Percentiles rank a stretch among this genome's conserved stretches.
Conservation (phyloP, 1,140 invertebrate species). For the Anoplolepis gracilipes region DNA sequence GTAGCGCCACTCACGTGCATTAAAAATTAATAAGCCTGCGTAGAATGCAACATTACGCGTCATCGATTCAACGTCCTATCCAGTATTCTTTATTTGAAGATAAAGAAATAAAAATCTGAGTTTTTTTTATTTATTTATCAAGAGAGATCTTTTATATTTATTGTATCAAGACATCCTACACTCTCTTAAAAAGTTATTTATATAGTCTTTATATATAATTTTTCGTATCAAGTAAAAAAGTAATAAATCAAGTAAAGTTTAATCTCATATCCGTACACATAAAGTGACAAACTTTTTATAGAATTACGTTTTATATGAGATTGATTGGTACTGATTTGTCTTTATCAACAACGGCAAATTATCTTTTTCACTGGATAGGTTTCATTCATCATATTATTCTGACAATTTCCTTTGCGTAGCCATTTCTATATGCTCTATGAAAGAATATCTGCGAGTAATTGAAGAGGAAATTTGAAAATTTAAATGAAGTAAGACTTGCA, state of each 20-base stretch:
- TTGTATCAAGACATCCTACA: background rate
- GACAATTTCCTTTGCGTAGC: background rate
- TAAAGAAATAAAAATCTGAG: background rate
- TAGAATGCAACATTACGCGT: constrained; percentile 9
- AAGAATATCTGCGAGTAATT: background rate
- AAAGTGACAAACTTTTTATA: background rate
- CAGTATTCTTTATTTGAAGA: background rate
- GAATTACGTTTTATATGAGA: background rate
- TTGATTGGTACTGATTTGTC: constrained; percentile 3
- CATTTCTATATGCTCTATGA: background rate
- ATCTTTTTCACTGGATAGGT: constrained; percentile 45
- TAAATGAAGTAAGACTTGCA: background rate
- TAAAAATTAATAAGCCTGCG: constrained; percentile 66
- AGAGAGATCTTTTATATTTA: background rate
- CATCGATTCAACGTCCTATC: constrained; percentile 14
- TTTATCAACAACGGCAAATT: constrained; percentile 42
- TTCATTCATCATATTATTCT: constrained; percentile 4
- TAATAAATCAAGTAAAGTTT: background rate
- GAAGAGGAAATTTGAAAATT: background rate
- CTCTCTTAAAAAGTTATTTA: background rate
- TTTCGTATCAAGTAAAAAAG: no score
- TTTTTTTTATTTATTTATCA: background rate
- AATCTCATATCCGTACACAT: background rate
- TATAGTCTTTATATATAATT: background rate
- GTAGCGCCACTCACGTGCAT: constrained; percentile 46